A percentile compares a stretch with the other conserved stretches of the same genome.
phyloP scores from a whole-genome alignment of 1,140 invertebrate genomes.

The Caenorhabditis brenneri region DNA sequence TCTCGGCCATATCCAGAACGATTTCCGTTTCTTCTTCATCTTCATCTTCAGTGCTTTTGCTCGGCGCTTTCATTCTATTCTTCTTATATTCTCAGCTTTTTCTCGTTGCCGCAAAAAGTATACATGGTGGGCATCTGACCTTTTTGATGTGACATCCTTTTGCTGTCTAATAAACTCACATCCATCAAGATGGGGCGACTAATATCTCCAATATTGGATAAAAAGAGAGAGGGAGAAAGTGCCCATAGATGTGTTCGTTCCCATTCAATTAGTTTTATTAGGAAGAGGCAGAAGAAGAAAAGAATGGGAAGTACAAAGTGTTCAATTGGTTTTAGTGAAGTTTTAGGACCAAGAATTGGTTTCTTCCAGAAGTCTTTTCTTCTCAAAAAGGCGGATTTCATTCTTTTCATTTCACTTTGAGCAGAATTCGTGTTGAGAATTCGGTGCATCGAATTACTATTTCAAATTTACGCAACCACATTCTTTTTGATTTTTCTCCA shows the following conservation, averaged over 20 bases:
- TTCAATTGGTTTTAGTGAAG: not conserved
- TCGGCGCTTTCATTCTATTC: not conserved
- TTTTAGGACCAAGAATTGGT: not conserved
- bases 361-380: no score
- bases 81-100: not conserved
- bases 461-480: no score
- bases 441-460: no score
- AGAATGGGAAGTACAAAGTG: not conserved
- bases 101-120: not conserved
- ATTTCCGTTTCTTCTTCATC: not conserved
- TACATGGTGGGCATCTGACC: not conserved
- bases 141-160: not conserved
- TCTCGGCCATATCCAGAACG: not conserved
- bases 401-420: no score
- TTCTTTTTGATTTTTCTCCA: no score
- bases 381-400: no score
- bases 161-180: constrained; percentile 32
- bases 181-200: constrained; percentile 19
- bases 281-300: not conserved
- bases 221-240: not conserved
- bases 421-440: no score
- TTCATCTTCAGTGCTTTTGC: not conserved
- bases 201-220: not conserved
- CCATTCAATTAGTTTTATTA: constrained; percentile 12
- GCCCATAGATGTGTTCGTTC: not conserved